Percentiles rank a stretch among this genome's conserved stretches.
Evolutionary conservation across 1,140 invertebrate species (phyloP).

Genomic region (Cydia amplana): DNA sequence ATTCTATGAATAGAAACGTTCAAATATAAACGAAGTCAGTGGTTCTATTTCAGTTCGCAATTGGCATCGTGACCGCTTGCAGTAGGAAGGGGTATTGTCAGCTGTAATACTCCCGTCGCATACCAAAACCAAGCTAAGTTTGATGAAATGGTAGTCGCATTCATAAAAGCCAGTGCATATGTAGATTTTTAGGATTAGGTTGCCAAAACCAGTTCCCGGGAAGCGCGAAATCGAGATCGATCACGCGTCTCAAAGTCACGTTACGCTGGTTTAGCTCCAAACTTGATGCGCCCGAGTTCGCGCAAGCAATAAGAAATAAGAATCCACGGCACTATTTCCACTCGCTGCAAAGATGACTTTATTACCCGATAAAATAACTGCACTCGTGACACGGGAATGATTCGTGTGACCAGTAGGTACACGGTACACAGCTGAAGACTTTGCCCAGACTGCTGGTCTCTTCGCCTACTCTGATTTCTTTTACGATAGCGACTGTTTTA

Average conservation of each 20-base stretch:
- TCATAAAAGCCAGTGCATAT: too few species aligned
- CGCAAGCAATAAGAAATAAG: not conserved
- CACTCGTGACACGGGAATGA: not conserved
- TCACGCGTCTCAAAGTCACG: too few species aligned
- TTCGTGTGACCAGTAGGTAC: not conserved
- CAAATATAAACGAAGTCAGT: slow-evolving; percentile 13
- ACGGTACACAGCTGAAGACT: not conserved
- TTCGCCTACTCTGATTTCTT: not conserved
- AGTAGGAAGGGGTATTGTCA: slow-evolving; percentile 11
- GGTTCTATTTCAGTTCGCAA: slow-evolving; percentile 17
- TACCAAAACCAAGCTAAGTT: not conserved
- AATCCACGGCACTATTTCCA: not conserved
- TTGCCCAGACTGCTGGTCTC: not conserved
- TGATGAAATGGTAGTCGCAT: not conserved
- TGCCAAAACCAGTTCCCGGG: too few species aligned
- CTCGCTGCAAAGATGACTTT: not conserved
- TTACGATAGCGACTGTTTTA: not conserved
- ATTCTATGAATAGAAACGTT: slow-evolving; percentile 10
- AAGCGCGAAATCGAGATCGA: too few species aligned
- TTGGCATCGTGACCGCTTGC: slow-evolving; percentile 26
- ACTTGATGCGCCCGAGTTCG: not conserved
- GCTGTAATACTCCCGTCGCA: not conserved
- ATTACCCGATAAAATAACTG: not conserved
- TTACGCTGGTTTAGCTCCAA: too few species aligned
- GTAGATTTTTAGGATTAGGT: too few species aligned